These are phyloP conservation scores for Metopia argyrocephala DNA, from an alignment of 2,888 invertebrate species.

Conservation along the genomic window DNA sequence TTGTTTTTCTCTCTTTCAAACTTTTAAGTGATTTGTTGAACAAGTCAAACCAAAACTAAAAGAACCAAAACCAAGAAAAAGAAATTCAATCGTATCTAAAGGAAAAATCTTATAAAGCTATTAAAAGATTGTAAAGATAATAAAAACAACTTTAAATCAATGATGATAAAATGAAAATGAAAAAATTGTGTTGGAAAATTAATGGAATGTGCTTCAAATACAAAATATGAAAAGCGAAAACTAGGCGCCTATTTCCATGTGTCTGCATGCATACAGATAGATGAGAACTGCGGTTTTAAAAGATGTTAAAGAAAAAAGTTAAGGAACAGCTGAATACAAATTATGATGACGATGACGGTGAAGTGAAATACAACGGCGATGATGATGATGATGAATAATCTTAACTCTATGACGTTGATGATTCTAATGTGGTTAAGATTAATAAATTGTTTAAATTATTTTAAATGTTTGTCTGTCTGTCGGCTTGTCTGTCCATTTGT, in stretches of 20 bases:
- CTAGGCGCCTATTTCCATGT: conserved; percentile 53
- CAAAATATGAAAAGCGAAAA: conserved; percentile 53
- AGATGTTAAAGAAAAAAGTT: no score
- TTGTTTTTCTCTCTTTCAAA: neutral
- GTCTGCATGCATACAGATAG: conserved; percentile 11
- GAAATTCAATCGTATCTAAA: conserved; percentile 19
- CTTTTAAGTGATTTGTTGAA: conserved; percentile 13
- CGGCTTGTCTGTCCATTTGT: conserved; percentile 6
- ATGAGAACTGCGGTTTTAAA: neutral
- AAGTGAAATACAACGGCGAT: neutral
- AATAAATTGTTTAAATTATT: conserved; percentile 61
- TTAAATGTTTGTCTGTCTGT: conserved; percentile 38
- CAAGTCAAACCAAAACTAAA: conserved; percentile 2
- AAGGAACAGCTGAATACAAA: no score
- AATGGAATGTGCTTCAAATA: conserved; percentile 53
- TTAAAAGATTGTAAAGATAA: conserved; percentile 38
- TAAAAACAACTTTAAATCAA: conserved; percentile 55
- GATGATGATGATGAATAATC: conserved; percentile 33
- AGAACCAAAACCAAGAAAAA: neutral
- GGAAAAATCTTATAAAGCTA: conserved; percentile 24
- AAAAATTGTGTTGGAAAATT: conserved; percentile 39
- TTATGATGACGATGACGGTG: conserved; percentile 29
- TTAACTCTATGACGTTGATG: conserved; percentile 61
- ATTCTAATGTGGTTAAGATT: conserved; percentile 63
- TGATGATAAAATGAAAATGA: conserved; percentile 16